Conservation (phyloP, 2,888 invertebrate genomes). For the Drosophila stalkeri region DNA sequence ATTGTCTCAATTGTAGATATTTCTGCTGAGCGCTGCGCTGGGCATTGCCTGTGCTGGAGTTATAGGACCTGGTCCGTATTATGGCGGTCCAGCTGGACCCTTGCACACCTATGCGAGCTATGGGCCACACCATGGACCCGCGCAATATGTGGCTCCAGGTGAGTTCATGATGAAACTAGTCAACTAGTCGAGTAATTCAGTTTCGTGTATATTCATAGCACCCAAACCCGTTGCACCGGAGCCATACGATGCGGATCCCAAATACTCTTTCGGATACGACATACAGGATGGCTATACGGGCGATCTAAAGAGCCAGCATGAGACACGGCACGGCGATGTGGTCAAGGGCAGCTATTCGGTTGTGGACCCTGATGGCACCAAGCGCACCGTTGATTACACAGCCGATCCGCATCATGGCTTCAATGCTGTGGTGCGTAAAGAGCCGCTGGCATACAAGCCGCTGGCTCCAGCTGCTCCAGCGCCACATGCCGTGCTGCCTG, state of each 20-base stretch:
- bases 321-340: slow-evolving; percentile 88
- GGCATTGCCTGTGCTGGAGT: slow-evolving; percentile 78
- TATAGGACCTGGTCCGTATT: slow-evolving; percentile 75
- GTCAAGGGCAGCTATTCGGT: slow-evolving; percentile 87
- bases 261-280: slow-evolving; percentile 86
- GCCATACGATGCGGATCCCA: slow-evolving; percentile 84
- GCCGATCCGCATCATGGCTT: slow-evolving; percentile 86
- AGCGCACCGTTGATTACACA: slow-evolving; percentile 88
- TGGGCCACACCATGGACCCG: slow-evolving; percentile 65
- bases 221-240: slow-evolving; percentile 81
- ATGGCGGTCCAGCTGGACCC: slow-evolving; percentile 73
- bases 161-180: not conserved
- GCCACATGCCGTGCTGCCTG: slow-evolving; percentile 46
- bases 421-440: slow-evolving; percentile 84
- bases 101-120: slow-evolving; percentile 69
- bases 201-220: slow-evolving; percentile 24
- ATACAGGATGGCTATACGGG: slow-evolving; percentile 86
- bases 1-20: slow-evolving; percentile 55
- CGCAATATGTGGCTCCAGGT: slow-evolving; percentile 76
- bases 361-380: slow-evolving; percentile 87
- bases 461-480: slow-evolving; percentile 56
- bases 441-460: slow-evolving; percentile 82
- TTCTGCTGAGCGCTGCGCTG: slow-evolving; percentile 72
- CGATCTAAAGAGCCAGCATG: slow-evolving; percentile 87
- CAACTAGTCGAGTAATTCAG: not conserved